A percentile compares a stretch with the other conserved stretches of the same genome.
These are phyloP conservation scores for Distichodus sexfasciatus DNA, from an alignment of 2,797 vertebrate genomes.

Conservation along the genomic window DNA sequence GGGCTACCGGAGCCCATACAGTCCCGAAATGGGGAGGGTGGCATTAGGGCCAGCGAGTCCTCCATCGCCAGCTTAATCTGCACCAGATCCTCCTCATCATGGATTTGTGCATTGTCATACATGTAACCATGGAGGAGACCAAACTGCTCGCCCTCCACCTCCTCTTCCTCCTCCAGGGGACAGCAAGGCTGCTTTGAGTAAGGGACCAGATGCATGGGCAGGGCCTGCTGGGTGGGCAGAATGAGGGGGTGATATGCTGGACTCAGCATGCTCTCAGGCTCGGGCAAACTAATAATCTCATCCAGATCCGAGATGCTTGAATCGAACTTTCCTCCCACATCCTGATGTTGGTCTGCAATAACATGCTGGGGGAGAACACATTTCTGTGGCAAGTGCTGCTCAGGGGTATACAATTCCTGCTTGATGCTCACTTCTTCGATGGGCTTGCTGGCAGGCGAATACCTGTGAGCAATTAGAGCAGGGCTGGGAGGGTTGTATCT, in stretches of 20 bases:
- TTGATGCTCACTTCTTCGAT: conserved; percentile 59
- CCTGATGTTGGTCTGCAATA: conserved; percentile 76
- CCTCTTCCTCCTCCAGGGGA: conserved; percentile 60
- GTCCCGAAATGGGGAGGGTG: conserved; percentile 94
- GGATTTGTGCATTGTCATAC: conserved; percentile 83
- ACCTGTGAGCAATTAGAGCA: conserved; percentile 78
- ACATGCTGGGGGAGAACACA: conserved; percentile 66
- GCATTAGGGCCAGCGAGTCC: conserved; percentile 86
- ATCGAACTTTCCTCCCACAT: conserved; percentile 70
- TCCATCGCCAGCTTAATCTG: conserved; percentile 80
- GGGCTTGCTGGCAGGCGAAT: conserved; percentile 60
- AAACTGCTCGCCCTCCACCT: conserved; percentile 80
- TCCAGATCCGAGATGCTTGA: conserved; percentile 71
- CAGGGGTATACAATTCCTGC: conserved; percentile 74
- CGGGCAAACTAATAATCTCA: conserved; percentile 64
- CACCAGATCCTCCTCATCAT: conserved; percentile 72
- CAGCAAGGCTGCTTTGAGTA: conserved; percentile 76
- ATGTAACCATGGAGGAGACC: conserved; percentile 88
- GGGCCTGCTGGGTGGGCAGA: conserved; percentile 69
- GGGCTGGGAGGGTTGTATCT: conserved; percentile 82
- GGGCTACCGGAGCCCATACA: conserved; percentile 79
- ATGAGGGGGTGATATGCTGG: conserved; percentile 72
- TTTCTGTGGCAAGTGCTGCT: conserved; percentile 67
- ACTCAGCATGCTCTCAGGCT: conserved; percentile 64
- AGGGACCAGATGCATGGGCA: conserved; percentile 73